Conservation (phyloP, 2,113 vertebrate genomes). For the Sebastes schlegelii region DNA sequence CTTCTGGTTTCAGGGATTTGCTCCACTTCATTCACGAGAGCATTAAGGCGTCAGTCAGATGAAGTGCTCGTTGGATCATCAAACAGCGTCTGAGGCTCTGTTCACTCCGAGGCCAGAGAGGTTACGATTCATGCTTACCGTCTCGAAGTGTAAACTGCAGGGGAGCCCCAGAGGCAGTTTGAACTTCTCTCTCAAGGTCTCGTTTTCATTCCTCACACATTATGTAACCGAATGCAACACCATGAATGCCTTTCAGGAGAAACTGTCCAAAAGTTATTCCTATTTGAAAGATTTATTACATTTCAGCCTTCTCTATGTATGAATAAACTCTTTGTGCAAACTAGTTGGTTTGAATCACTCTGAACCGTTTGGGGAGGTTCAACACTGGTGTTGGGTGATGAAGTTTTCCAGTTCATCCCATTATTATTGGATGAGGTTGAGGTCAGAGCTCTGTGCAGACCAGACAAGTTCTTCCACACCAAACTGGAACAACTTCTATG, state of each 20-base stretch:
- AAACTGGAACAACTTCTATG: no score
- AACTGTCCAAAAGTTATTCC: neutral
- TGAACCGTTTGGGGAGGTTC: neutral
- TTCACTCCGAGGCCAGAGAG: neutral
- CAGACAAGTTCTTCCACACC: no score
- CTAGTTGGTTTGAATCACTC: neutral
- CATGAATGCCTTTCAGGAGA: neutral
- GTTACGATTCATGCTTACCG: neutral
- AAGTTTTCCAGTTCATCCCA: neutral
- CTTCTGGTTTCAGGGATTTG: neutral
- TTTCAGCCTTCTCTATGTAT: neutral
- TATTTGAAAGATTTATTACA: neutral
- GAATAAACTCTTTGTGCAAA: neutral
- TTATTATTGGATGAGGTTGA: no score
- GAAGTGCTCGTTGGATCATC: no score
- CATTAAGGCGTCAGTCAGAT: no score
- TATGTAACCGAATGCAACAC: neutral
- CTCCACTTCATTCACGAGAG: neutral
- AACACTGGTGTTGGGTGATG: neutral
- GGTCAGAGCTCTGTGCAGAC: no score
- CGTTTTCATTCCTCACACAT: neutral
- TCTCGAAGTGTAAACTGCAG: neutral
- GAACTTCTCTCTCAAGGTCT: neutral
- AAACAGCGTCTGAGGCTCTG: no score
- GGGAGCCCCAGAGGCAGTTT: neutral